Conservation (phyloP, 2,888 invertebrate genomes). For the Cataglyphis rosenhaueri region DNA sequence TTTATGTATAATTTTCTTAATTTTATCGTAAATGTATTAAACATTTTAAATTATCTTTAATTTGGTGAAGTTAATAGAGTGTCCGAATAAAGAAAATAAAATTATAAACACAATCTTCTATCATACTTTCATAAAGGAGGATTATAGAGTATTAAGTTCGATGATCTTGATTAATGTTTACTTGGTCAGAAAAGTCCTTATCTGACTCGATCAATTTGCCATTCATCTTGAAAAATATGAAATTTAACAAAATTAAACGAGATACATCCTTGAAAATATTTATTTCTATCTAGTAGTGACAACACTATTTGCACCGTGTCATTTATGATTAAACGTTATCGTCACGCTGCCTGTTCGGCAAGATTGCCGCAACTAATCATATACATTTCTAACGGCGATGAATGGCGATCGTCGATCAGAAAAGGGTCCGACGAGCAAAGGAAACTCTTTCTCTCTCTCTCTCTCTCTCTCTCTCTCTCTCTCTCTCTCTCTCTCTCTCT, state of each 20-base stretch:
- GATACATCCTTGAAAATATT: background rate
- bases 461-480: background rate
- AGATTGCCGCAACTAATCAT: constrained; percentile 31
- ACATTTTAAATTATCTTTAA: background rate
- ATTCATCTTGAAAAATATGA: background rate
- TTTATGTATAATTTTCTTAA: background rate
- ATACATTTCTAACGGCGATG: constrained; percentile 14
- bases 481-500: background rate
- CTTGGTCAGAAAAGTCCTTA: background rate
- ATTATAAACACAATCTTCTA: background rate
- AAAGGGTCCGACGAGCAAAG: background rate
- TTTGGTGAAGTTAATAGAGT: background rate
- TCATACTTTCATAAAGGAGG: background rate
- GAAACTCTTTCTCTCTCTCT: too few relatives aligned
- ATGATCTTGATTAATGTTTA: background rate
- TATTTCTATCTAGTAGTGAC: background rate
- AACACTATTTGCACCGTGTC: background rate
- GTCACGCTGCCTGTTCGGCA: background rate
- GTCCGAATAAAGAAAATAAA: background rate
- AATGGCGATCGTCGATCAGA: constrained; percentile 11
- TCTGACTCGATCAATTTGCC: background rate
- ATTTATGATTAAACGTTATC: background rate
- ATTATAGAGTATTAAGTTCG: background rate
- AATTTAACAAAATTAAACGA: background rate
- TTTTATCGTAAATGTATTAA: background rate